A percentile compares a stretch with the other conserved stretches of the same genome.
These are phyloP conservation scores for Peromyscus aztecus DNA, from an alignment of 2,797 vertebrate species.

Conservation along the genomic window DNA sequence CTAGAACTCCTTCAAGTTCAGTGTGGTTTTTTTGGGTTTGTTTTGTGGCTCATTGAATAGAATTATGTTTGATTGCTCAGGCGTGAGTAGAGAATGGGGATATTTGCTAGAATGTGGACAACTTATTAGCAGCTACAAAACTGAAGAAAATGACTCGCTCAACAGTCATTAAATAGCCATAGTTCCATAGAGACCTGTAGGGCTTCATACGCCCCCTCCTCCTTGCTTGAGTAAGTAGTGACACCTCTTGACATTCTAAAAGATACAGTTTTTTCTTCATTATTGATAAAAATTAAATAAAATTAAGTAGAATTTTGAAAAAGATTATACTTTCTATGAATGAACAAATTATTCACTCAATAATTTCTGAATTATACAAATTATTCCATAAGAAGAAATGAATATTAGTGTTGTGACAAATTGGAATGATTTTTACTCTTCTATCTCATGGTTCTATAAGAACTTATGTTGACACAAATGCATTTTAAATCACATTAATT, in stretches of 20 bases:
- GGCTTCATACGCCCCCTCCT: no score
- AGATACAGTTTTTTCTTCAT: not conserved
- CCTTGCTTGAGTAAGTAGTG: not conserved
- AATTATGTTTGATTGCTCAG: no score
- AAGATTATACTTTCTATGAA: not conserved
- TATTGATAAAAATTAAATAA: not conserved
- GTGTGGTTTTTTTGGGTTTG: not conserved
- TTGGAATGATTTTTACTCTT: not conserved
- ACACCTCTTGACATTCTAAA: not conserved
- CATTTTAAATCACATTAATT: not conserved
- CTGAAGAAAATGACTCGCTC: not conserved
- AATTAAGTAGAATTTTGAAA: not conserved
- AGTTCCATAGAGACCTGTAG: not conserved
- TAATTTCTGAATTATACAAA: not conserved
- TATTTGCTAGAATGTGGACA: not conserved
- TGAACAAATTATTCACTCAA: not conserved
- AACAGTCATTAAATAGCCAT: not conserved
- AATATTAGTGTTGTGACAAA: not conserved
- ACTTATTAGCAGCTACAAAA: not conserved
- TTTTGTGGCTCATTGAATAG: not conserved
- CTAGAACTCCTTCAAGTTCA: no score
- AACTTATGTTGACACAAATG: not conserved
- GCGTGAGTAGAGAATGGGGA: fast-evolving
- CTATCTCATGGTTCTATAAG: not conserved
- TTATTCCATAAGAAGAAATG: not conserved